Base-by-base conservation (phyloP, 2,888 invertebrate species). In the Hypomecis punctinalis region DNA sequence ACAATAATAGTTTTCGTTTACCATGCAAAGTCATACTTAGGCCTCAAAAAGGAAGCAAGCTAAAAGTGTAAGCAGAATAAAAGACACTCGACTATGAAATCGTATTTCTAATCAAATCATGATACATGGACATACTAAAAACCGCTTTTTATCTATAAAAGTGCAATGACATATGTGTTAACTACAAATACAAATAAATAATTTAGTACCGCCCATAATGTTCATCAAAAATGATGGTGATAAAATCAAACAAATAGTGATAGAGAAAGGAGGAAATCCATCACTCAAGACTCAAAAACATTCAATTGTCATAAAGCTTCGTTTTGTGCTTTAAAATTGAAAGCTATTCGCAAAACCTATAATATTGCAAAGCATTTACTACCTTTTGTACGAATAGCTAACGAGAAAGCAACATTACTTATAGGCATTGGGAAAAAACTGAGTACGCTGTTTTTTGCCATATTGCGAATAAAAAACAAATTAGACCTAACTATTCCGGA, bases 381-480 rank as follows among this genome's bases (percentile, higher is more conserved):
- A 61, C 57, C 66, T 65, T 72, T 72, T 68, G 68, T 67, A 66
- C 52, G 53, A 63, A 66, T 57, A 69, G 56, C 45, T 67, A 67
- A 68, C 68, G 63, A 67, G 67, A 51, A 55, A 60, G 57, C 64
- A 61, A 57, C 49, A 39, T 54, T 48, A 63, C 68, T 69, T 69
- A 62, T 54, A 48, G 69, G 70, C 70, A 51, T 61, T 70, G 48
- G 23, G 60, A 66, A 72, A 72, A 72, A 69, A 70, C 68, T 66
- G 67, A 69, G 65, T 70, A 57, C 63, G 54, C 55, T 42, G 48
- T 66, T 72, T 72, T 69, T 70, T 69, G 61, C 70, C 57, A 64
- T 61, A 60, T 43, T 53, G 63, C 61, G 49, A 62, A 64, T 58
- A 66, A 67, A 68, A 55, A 64, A 67, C 62, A 55, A 69, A 65